Conservation (phyloP, 1,140 invertebrate species). For the Luehdorfia chinensis region DNA sequence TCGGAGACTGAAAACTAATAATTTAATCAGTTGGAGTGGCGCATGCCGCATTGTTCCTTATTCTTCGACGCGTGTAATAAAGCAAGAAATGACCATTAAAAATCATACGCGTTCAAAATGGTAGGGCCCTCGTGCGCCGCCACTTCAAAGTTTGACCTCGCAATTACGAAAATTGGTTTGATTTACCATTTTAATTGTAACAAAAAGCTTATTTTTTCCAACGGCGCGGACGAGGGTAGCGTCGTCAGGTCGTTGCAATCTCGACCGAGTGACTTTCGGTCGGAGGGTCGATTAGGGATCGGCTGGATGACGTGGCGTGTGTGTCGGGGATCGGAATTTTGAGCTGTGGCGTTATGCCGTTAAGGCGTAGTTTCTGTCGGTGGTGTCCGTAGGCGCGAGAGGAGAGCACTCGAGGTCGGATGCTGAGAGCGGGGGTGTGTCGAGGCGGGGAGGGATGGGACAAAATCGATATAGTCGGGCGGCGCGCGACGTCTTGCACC, state of each 20-base stretch:
- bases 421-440: conserved; percentile 62
- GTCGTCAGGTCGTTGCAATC: conserved; percentile 56
- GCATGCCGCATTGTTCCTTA: conserved; percentile 15
- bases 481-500: conserved; percentile 67
- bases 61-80: conserved; percentile 33
- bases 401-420: conserved; percentile 73
- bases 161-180: conserved; percentile 77
- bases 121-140: conserved; percentile 43
- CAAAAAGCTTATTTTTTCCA: conserved; percentile 75
- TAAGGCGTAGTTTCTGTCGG: conserved; percentile 72
- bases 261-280: conserved; percentile 72
- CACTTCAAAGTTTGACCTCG: conserved; percentile 73
- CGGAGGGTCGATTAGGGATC: conserved; percentile 65
- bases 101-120: conserved; percentile 63
- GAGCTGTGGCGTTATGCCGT: conserved; percentile 67
- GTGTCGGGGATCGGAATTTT: conserved; percentile 52
- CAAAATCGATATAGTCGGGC: conserved; percentile 74
- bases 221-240: conserved; percentile 44
- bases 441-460: conserved; percentile 56
- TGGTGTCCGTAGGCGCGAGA: conserved; percentile 66
- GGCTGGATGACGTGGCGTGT: conserved; percentile 34
- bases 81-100: conserved; percentile 51
- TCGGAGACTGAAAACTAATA: conserved; percentile 25
- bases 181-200: conserved; percentile 77
- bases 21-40: conserved; percentile 32